These are phyloP conservation scores for Porites evermanni DNA, from an alignment of 92 coral and sea anemone genomes.

Conservation along the genomic window DNA sequence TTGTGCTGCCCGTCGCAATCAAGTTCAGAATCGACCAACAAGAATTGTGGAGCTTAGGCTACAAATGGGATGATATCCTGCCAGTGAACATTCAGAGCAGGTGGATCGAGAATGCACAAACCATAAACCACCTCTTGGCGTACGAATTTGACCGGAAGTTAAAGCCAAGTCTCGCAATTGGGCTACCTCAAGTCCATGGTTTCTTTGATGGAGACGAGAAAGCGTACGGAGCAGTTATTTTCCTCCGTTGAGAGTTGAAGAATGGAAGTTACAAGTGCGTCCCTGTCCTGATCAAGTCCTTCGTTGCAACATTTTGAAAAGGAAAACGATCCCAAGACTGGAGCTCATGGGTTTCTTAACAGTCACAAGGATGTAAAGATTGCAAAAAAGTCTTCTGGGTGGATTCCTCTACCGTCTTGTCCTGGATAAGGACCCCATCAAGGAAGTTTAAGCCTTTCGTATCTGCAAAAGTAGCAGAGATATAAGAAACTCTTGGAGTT, in stretches of 20 bases:
- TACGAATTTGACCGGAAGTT: constrained; percentile 59
- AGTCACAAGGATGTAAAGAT: constrained; percentile 66
- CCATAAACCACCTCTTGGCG: constrained; percentile 54
- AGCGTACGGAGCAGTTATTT: constrained; percentile 68
- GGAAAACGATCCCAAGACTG: constrained; percentile 62
- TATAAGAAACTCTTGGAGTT: constrained; percentile 64
- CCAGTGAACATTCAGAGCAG: constrained; percentile 46
- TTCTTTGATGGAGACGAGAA: constrained; percentile 5
- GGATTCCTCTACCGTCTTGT: constrained; percentile 69
- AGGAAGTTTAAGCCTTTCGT: constrained; percentile 62
- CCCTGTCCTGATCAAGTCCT: constrained; percentile 69
- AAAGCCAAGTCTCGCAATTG: constrained; percentile 53
- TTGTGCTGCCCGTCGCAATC: constrained; percentile 57
- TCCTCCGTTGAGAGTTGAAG: constrained; percentile 57
- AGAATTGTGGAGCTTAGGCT: constrained; percentile 71
- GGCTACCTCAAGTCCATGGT: constrained; percentile 68
- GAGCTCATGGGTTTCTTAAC: constrained; percentile 77
- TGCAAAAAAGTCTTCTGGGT: constrained; percentile 67
- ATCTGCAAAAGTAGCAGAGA: constrained; percentile 69
- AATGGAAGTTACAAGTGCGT: constrained; percentile 55
- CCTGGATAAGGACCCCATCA: constrained; percentile 68
- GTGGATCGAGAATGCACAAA: constrained; percentile 62
- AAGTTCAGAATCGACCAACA: constrained; percentile 65
- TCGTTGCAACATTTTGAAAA: constrained; percentile 65
- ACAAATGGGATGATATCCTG: constrained; percentile 68